Base-by-base conservation (phyloP, 2,797 vertebrate genomes). In the Dallia pectoralis region DNA sequence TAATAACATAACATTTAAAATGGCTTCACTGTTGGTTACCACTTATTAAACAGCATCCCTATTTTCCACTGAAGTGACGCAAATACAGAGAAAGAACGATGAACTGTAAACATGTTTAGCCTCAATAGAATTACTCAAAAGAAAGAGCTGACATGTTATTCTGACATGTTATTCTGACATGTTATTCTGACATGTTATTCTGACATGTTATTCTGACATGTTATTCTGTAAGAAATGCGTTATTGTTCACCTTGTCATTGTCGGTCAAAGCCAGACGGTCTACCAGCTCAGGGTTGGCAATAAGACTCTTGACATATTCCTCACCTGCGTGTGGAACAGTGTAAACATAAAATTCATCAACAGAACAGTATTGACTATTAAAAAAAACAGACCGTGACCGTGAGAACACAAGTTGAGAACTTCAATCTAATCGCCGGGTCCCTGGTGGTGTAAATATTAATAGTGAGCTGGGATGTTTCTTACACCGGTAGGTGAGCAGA, bases 291-390 rank as follows among this genome's bases (percentile, higher is more conserved):
- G 97, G 96, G 75, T 97, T 97, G 14, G 91, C 95, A 77, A 87
- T 90, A 72, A 99, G 91, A 87, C 97, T 96, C 88, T 95, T 98
- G 79, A 99, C 83, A 75, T 99, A 99, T 68, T 99, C 96, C 79
- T 99, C 98, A 92, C 94, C 98, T 99, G 66, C 29, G n/a, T 0
- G 16, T 32, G 47, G 40, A 68, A 59, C 14, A 44, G 40, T 12
- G 40, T 12, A 44, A 44, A 44, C 14, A 44, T 44, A 44, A 44
- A 11, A 44, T 14, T 11, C 3, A 44, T 14, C 14, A 11, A 44
- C 40, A 44, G 40, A 44, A 44, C 11, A 9, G 2, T 1, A 1
- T 44, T 44, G 8, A 44, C 9, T 14, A 44, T 12, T 44, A 12
- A 44, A 44, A 11, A 44, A 3, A 14, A 11, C 40, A 4, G 40